Percentiles rank a stretch among this genome's conserved stretches.
Evolutionary conservation across 2,113 vertebrate genomes (phyloP).

Genomic region (Cyrtonyx montezumae): DNA sequence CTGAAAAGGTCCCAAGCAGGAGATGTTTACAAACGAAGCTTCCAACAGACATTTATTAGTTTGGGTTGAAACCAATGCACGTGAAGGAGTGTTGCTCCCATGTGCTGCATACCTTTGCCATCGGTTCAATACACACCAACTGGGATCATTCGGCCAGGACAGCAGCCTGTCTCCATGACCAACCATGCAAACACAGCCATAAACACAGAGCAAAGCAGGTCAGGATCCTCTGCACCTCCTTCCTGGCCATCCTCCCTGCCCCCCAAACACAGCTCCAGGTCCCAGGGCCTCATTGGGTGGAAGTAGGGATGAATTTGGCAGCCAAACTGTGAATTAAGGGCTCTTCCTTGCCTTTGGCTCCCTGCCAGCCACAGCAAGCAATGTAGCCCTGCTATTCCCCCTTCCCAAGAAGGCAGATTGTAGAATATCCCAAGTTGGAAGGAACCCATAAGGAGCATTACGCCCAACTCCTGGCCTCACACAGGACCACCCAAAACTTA

Average conservation of each 20-base stretch:
- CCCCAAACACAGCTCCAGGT: neutral
- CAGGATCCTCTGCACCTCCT: neutral
- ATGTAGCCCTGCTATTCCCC: too few species aligned
- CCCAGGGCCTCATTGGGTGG: neutral
- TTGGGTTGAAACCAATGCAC: neutral
- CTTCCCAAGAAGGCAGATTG: neutral
- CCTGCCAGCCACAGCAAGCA: neutral
- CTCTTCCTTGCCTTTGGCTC: neutral
- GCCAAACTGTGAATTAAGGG: neutral
- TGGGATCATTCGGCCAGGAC: neutral
- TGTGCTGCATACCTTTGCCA: neutral
- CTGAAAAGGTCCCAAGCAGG: neutral
- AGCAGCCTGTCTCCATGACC: neutral
- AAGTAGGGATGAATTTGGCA: neutral
- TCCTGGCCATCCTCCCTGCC: neutral
- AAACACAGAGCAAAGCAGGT: neutral
- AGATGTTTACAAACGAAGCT: accelerated
- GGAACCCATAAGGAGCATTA: too few species aligned
- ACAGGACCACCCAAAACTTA: too few species aligned
- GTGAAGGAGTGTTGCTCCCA: neutral
- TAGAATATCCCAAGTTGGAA: too few species aligned
- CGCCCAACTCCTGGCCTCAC: too few species aligned
- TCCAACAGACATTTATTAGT: conserved; percentile 37
- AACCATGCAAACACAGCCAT: neutral
- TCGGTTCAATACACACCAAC: neutral